Evolutionary conservation across 2,888 invertebrate species (phyloP).

Genomic region (Bursaphelenchus okinawaensis): DNA sequence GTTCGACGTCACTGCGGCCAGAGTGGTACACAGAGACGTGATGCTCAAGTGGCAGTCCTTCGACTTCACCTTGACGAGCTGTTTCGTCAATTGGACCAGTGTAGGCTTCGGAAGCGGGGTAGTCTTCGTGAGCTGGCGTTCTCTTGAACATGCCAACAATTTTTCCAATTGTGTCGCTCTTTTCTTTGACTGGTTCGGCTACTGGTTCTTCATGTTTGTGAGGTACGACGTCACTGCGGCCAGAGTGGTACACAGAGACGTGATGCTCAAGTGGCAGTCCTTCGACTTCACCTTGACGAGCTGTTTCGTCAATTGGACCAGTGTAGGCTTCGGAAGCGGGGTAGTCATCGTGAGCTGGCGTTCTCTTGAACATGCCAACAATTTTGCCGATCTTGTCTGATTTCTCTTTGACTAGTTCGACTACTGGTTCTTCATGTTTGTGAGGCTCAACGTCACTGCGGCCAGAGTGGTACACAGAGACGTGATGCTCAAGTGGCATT

Average conservation of each 20-base stretch:
- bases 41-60: no score
- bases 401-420: constrained; percentile 15
- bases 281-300: constrained; percentile 23
- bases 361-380: no score
- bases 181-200: no score
- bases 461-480: constrained; percentile 31
- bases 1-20: no score
- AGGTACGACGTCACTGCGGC: constrained; percentile 17
- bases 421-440: not conserved
- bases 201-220: constrained; percentile 3
- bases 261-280: constrained; percentile 28
- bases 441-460: no score
- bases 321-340: constrained; percentile 26
- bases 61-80: no score
- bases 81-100: no score
- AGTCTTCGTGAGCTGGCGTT: no score
- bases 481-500: constrained; percentile 29
- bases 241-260: constrained; percentile 27
- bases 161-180: no score
- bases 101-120: no score
- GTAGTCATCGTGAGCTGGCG: not conserved
- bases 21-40: no score
- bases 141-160: no score
- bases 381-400: constrained; percentile 13
- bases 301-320: constrained; percentile 27